These are phyloP conservation scores for Naso thynnoides DNA, from an alignment of 2,797 vertebrate species.

Conservation along the genomic window DNA sequence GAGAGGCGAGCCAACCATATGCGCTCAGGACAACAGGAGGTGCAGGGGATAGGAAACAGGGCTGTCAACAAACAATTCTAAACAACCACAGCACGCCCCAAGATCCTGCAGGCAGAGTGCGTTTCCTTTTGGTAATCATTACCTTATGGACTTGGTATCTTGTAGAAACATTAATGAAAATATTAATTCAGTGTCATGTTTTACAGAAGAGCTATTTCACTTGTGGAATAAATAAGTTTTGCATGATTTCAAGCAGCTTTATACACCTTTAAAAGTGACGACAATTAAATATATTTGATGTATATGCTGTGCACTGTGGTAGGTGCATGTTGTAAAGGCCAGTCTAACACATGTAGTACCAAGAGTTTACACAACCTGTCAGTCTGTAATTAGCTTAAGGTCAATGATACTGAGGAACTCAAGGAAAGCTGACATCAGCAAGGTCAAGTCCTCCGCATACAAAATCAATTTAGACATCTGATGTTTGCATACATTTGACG, in stretches of 20 bases:
- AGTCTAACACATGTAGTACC: slow-evolving; percentile 65
- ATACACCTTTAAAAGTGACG: neutral
- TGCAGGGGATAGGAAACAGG: slow-evolving; percentile 71
- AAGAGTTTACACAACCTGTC: slow-evolving; percentile 84
- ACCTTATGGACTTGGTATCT: slow-evolving; percentile 67
- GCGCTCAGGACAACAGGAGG: slow-evolving; percentile 73
- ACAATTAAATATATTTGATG: slow-evolving; percentile 71
- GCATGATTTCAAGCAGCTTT: slow-evolving; percentile 14
- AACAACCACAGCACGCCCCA: slow-evolving; percentile 70
- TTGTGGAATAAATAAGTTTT: slow-evolving; percentile 36
- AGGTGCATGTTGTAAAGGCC: slow-evolving; percentile 39
- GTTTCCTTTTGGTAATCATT: slow-evolving; percentile 66
- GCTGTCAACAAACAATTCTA: slow-evolving; percentile 79
- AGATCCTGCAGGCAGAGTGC: slow-evolving; percentile 47
- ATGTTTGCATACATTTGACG: slow-evolving; percentile 22
- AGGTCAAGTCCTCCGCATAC: slow-evolving; percentile 46
- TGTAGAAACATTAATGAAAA: slow-evolving; percentile 43
- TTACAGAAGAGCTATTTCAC: slow-evolving; percentile 40
- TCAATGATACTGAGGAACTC: slow-evolving; percentile 35
- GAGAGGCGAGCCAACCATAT: slow-evolving; percentile 68
- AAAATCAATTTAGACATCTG: slow-evolving; percentile 60
- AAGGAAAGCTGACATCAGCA: slow-evolving; percentile 42
- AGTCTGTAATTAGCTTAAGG: slow-evolving; percentile 70
- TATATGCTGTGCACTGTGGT: slow-evolving; percentile 54
- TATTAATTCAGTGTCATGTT: slow-evolving; percentile 20